These are phyloP conservation scores for Dipodomys spectabilis DNA, from an alignment of 2,113 vertebrate genomes.

Conservation along the genomic window DNA sequence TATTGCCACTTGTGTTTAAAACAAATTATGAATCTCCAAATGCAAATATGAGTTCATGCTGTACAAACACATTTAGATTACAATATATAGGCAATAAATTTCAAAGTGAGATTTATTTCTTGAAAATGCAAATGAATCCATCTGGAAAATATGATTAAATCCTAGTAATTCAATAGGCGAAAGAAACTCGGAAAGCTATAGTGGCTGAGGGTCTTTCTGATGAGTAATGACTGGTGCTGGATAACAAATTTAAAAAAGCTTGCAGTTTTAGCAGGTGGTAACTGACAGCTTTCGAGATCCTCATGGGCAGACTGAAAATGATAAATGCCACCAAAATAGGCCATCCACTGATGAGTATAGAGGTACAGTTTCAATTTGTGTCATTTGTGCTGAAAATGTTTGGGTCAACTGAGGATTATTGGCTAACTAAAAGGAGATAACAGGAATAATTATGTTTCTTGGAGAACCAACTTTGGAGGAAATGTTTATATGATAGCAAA, in stretches of 20 bases:
- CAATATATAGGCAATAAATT: slow-evolving; percentile 63
- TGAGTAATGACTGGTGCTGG: slow-evolving; percentile 35
- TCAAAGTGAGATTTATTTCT: slow-evolving; percentile 58
- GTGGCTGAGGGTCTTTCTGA: neutral
- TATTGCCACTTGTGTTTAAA: slow-evolving; percentile 41
- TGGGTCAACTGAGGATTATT: neutral
- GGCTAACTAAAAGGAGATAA: neutral
- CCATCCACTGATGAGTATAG: neutral
- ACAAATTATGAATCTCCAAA: slow-evolving; percentile 54
- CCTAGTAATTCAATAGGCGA: slow-evolving; percentile 58
- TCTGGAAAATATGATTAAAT: slow-evolving; percentile 70
- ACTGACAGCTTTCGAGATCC: neutral
- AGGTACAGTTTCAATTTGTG: neutral
- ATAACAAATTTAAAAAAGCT: slow-evolving; percentile 66
- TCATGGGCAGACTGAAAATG: neutral
- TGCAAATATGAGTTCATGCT: slow-evolving; percentile 53
- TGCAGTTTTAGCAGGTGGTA: neutral
- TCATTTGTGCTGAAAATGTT: neutral
- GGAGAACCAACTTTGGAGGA: neutral
- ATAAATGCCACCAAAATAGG: rapidly evolving
- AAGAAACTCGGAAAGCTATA: slow-evolving; percentile 47
- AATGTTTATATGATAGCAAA: slow-evolving; percentile 39
- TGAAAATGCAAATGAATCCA: slow-evolving; percentile 65
- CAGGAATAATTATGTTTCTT: neutral
- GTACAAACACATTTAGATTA: slow-evolving; percentile 50